phyloP scores from a whole-genome alignment of 2,888 invertebrate genomes.

The Melanostoma scalare region DNA sequence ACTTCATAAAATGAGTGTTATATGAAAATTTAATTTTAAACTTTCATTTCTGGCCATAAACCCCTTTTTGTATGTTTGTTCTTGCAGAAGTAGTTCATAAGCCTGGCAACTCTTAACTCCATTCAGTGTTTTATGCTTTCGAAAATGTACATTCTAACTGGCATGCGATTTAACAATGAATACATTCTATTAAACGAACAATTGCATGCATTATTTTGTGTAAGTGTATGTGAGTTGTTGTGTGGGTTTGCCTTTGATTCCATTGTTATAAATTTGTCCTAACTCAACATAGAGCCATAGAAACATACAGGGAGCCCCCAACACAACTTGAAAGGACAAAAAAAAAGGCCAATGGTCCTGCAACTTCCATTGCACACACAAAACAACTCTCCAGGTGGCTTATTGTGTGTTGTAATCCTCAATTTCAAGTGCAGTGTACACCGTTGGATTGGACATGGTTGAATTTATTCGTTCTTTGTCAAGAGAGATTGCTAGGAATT shows the following conservation, averaged over 20 bases:
- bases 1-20: no score
- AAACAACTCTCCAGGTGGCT: constrained; percentile 67
- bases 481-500: constrained; percentile 1
- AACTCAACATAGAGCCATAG: constrained; percentile 13
- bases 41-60: neutral
- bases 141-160: constrained; percentile 9
- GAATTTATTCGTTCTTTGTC: constrained; percentile 59
- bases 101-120: neutral
- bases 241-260: neutral
- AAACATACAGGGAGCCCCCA: neutral
- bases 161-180: constrained; percentile 58
- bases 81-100: neutral
- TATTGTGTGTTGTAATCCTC: constrained; percentile 68
- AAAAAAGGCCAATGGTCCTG: constrained; percentile 35
- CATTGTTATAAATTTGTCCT: constrained; percentile 35
- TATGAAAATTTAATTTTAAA: no score
- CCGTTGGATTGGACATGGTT: constrained; percentile 52
- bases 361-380: constrained; percentile 41
- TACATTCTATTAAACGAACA: constrained; percentile 64
- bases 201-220: constrained; percentile 53
- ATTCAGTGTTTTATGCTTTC: neutral
- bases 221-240: neutral
- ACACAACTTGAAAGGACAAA: constrained; percentile 9
- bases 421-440: constrained; percentile 63
- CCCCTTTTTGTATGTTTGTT: neutral